Percentiles rank a stretch among this genome's conserved stretches.
Evolutionary conservation across 37 sponge, comb jelly and placozoan genomes (phyloP).

Genomic region (Hormiphora californensis): DNA sequence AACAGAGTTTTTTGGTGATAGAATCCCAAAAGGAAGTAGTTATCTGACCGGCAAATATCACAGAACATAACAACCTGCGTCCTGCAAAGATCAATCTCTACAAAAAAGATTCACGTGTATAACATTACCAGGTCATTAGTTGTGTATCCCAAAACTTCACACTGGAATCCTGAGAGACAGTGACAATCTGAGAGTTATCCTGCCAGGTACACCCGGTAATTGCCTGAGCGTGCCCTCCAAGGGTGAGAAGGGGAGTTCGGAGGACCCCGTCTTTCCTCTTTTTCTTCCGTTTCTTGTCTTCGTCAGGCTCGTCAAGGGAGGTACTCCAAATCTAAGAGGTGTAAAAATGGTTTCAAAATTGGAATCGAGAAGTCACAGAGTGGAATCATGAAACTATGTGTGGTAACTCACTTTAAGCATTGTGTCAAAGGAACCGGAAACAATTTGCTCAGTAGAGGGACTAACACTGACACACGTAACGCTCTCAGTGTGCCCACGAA

Average conservation of each 20-base stretch:
- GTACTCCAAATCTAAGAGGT: constrained; percentile 12
- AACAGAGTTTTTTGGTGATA: too few species aligned
- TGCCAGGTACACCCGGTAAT: neutral
- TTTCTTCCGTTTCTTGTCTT: neutral
- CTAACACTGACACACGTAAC: constrained; percentile 2
- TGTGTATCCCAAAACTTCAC: constrained; percentile 32
- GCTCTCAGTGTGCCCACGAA: constrained; percentile 26
- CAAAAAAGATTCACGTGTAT: neutral
- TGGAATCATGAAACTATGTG: too few species aligned
- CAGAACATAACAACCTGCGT: too few species aligned
- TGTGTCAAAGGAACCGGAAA: constrained; percentile 26
- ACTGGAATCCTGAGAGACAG: neutral
- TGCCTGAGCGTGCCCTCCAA: constrained; percentile 22
- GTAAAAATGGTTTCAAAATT: too few species aligned
- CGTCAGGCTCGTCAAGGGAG: constrained; percentile 5
- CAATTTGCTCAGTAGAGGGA: constrained; percentile 37
- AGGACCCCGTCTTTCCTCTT: neutral
- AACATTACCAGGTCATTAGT: neutral
- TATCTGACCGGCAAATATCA: too few species aligned
- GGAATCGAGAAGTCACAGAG: too few species aligned
- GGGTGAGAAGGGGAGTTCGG: constrained; percentile 15
- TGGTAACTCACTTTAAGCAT: too few species aligned
- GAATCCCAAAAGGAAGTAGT: too few species aligned
- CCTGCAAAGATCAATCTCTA: too few species aligned
- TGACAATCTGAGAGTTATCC: neutral